Base-by-base conservation (phyloP, 2,797 vertebrate genomes). In the Todus mexicanus region DNA sequence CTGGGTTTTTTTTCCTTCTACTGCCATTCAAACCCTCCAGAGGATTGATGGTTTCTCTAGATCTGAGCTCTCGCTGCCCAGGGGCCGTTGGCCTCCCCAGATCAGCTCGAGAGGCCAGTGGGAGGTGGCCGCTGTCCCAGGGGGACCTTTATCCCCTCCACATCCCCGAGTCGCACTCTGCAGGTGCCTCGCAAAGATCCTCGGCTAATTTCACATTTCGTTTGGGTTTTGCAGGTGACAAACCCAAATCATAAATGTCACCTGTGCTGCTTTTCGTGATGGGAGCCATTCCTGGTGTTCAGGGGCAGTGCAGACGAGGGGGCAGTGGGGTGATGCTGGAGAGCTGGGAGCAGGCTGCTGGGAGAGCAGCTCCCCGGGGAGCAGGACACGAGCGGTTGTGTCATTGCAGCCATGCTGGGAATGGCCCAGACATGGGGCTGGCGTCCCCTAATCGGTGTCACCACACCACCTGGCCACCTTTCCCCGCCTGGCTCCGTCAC, bases 161-260 rank as follows among this genome's bases (percentile, higher is more conserved):
- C 4, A 2, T 47, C 70, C 57, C 29, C 5, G 50, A 4, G 48
- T 15, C 8, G 4, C 8, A 1, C 38, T 33, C 53, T 10, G 14
- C 2, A 0, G 3, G 18, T 29, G 29, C 47, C 47, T 45, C 2
- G 3, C 4, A 2, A 10, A 15, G 20, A 20, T 6, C 42, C 40
- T 35, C 2, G 1, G 25, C 33, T 17, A 29, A 18, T 57, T 47
- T 47, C 31, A 4, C 31, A 1, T 72, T 72, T 64, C 9, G 0
- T 61, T 48, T n/a, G 37, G 21, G 0, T 45, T 47, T 68, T 25
- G 35, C n/a, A 8, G 35, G 38, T 14, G 35, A 38, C 15, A 60
- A 56, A 76, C 19, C 31, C 13, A 9, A 59, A 16, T 26, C 6
- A 14, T 8, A 14, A 33, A 35, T 11, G 48, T 26, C 23, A 4